Evolutionary conservation across 2,797 vertebrate species (phyloP).

Genomic region (Dendrocincla tyrannina): DNA sequence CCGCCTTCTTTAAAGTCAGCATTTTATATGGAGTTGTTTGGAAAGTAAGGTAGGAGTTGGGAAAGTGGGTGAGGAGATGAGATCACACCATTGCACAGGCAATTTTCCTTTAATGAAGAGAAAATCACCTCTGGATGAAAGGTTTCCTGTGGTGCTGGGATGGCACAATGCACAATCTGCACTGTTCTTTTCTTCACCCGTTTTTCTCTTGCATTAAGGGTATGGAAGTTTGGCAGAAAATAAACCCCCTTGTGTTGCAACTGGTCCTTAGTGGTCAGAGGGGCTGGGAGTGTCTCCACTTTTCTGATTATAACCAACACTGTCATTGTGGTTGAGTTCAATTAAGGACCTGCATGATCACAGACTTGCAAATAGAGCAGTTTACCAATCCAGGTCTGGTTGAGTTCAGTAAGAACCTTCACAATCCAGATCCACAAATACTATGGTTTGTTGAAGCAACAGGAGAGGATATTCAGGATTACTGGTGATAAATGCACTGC

Average conservation of each 20-base stretch:
- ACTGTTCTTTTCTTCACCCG: not conserved
- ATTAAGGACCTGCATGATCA: not conserved
- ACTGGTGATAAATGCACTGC: not conserved
- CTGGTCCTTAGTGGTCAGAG: not conserved
- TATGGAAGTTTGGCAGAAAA: not conserved
- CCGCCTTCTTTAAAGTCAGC: not conserved
- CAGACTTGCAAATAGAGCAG: not conserved
- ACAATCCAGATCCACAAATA: not conserved
- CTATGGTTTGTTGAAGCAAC: not conserved
- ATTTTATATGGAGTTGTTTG: not conserved
- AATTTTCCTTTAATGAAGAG: not conserved
- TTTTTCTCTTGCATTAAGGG: not conserved
- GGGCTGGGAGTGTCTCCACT: not conserved
- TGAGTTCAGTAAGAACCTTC: not conserved
- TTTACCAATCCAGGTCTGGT: not conserved
- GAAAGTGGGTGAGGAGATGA: not conserved
- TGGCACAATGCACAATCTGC: not conserved
- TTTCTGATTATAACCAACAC: not conserved
- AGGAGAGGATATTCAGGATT: not conserved
- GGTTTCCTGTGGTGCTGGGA: not conserved
- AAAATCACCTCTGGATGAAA: not conserved
- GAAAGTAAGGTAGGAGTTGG: not conserved
- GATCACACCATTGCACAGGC: not conserved
- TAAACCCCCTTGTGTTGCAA: not conserved
- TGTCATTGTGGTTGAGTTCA: not conserved